phyloP scores from a whole-genome alignment of 2,113 vertebrate species.

The Falcunculus frontatus region DNA sequence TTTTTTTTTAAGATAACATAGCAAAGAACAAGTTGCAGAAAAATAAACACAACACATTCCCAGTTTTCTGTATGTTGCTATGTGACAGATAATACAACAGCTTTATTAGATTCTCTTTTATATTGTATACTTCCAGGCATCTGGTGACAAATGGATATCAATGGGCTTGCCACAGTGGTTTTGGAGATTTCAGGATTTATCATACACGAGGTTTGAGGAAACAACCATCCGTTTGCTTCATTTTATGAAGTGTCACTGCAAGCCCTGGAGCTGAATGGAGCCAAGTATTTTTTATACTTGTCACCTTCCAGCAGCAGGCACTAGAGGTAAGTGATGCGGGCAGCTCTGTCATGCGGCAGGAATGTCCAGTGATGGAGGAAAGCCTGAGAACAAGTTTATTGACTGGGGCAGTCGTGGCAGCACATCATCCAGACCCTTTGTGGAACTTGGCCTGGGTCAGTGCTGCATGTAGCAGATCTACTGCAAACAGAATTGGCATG shows the following conservation, averaged over 20 bases:
- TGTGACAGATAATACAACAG: not conserved
- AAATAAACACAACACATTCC: not conserved
- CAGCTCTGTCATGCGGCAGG: not conserved
- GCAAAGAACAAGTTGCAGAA: not conserved
- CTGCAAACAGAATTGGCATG: not conserved
- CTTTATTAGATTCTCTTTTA: not conserved
- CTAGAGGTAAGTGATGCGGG: not conserved
- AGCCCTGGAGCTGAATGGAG: not conserved
- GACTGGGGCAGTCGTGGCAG: not conserved
- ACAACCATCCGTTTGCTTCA: not conserved
- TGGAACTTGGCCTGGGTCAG: not conserved
- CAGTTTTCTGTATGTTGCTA: accelerated
- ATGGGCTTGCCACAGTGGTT: not conserved
- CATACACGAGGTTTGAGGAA: not conserved
- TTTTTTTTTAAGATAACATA: not conserved
- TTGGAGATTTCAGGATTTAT: not conserved
- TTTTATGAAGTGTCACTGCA: not conserved
- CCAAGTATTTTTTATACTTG: not conserved
- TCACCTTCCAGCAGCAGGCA: not conserved
- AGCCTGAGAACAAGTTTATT: not conserved
- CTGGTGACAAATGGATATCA: not conserved
- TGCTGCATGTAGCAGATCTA: not conserved
- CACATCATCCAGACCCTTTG: not conserved
- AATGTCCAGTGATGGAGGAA: not conserved
- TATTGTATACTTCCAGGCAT: not conserved